Evolutionary conservation across 1,140 invertebrate genomes (phyloP).

Genomic region (Panonychus citri): DNA sequence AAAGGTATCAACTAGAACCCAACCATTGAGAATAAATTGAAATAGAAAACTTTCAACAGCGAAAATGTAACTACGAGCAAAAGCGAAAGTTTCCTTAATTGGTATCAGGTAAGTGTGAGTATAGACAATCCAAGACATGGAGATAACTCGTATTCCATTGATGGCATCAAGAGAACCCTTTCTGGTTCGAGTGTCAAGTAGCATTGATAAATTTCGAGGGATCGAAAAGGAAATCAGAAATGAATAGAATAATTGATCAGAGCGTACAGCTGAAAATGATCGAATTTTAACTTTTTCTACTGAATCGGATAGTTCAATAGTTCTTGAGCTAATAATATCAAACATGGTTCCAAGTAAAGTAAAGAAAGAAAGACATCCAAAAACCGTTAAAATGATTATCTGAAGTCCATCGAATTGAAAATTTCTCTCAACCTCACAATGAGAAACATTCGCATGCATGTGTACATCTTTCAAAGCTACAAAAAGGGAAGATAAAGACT

Average conservation of each 20-base stretch:
- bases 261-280: neutral
- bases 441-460: neutral
- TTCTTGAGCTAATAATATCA: neutral
- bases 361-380: neutral
- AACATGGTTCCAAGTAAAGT: neutral
- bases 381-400: neutral
- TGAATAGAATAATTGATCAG: neutral
- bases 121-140: conserved; percentile 77
- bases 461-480: neutral
- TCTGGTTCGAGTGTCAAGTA: neutral
- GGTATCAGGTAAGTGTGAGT: conserved; percentile 42
- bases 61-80: neutral
- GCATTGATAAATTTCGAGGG: neutral
- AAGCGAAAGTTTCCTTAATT: conserved; percentile 6
- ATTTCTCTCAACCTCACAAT: neutral
- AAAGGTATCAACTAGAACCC: conserved; percentile 15
- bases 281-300: neutral
- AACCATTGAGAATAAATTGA: conserved; percentile 15
- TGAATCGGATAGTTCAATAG: neutral
- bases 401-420: neutral
- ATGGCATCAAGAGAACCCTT: conserved; percentile 18
- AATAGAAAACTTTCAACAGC: conserved; percentile 10
- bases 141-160: conserved; percentile 54
- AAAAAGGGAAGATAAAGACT: neutral
- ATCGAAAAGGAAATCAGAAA: neutral